A percentile compares a stretch with the other conserved stretches of the same genome.
Evolutionary conservation across 2,113 vertebrate genomes (phyloP).

Genomic region (Malurus elegans): DNA sequence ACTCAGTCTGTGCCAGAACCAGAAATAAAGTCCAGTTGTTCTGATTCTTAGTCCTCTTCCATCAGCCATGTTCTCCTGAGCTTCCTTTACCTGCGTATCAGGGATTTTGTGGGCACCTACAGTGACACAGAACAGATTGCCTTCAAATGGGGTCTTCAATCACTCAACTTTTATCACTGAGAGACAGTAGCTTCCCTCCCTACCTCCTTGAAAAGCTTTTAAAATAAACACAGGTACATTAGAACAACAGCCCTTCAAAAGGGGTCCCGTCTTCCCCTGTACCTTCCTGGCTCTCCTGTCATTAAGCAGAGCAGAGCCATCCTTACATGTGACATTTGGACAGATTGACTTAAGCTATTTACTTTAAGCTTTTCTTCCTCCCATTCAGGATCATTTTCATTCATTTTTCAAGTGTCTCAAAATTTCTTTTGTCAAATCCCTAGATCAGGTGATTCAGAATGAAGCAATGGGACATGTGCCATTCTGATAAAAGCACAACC

Average conservation of each 20-base stretch:
- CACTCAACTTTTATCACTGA: constrained; percentile 45
- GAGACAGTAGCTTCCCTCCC: constrained; percentile 61
- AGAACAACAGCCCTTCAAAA: constrained; percentile 48
- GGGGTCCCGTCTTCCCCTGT: background rate
- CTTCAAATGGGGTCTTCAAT: constrained; percentile 42
- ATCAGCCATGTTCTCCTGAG: background rate
- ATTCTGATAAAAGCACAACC: background rate
- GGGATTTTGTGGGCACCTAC: background rate
- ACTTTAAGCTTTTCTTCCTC: constrained; percentile 17
- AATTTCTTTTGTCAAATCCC: background rate
- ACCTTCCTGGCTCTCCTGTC: constrained; percentile 31
- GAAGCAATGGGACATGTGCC: background rate
- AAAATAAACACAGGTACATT: constrained; percentile 68
- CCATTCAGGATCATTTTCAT: constrained; percentile 27
- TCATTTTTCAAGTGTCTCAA: constrained; percentile 34
- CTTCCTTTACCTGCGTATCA: background rate
- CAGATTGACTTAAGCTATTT: constrained; percentile 30
- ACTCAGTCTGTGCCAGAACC: background rate
- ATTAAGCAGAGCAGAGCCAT: constrained; percentile 39
- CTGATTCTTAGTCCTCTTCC: background rate
- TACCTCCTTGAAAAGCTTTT: constrained; percentile 61
- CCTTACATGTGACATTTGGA: constrained; percentile 22
- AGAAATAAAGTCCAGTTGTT: background rate
- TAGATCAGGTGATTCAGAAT: background rate
- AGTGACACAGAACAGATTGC: constrained; percentile 58